Percentiles rank a stretch among this genome's conserved stretches.
phyloP scores from a whole-genome alignment of 2,888 invertebrate species.

The Plebejus anna region DNA sequence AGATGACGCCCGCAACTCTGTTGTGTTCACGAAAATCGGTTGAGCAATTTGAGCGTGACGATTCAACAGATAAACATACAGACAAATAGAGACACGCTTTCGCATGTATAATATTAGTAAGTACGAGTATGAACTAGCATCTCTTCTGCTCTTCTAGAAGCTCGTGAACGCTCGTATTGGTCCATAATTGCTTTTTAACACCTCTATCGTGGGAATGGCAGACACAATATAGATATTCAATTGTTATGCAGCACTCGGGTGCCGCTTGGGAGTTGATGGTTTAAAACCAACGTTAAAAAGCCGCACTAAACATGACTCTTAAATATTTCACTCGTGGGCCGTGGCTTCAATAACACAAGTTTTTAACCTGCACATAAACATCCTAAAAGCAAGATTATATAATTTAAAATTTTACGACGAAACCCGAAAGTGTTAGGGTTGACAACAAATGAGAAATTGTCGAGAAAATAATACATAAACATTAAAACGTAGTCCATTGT shows the following conservation, averaged over 20 bases:
- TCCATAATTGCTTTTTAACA: not conserved
- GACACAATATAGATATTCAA: no score
- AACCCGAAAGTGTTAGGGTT: constrained; percentile 6
- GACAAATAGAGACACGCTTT: no score
- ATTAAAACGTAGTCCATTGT: constrained; percentile 44
- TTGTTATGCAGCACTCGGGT: no score
- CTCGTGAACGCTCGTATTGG: not conserved
- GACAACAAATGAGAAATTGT: constrained; percentile 19
- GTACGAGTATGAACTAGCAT: no score
- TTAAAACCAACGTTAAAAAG: not conserved
- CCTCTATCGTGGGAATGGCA: no score
- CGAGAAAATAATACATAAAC: constrained; percentile 15
- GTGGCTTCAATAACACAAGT: not conserved
- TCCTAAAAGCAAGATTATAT: constrained; percentile 5
- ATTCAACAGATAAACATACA: no score
- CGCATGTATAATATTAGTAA: no score
- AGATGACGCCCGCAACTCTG: no score
- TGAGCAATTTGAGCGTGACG: no score
- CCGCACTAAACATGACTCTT: not conserved
- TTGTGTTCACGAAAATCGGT: no score
- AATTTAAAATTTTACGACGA: constrained; percentile 2
- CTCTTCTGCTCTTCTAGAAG: not conserved
- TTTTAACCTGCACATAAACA: not conserved
- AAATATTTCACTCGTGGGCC: not conserved
- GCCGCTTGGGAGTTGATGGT: no score